These are phyloP conservation scores for Eleginops maclovinus DNA, from an alignment of 2,113 vertebrate genomes.

Conservation along the genomic window DNA sequence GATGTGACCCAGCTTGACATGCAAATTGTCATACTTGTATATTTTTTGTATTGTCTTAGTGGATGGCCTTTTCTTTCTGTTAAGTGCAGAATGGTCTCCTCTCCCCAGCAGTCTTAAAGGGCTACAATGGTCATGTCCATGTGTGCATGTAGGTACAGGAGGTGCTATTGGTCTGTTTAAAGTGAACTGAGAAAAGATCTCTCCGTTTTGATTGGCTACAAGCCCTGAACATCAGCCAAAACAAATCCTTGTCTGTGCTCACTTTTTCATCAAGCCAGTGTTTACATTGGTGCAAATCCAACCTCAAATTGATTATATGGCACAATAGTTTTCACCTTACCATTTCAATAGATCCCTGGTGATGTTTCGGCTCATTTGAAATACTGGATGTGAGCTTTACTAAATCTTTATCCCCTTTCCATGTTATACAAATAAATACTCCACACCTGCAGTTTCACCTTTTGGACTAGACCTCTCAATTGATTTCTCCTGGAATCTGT, in stretches of 20 bases:
- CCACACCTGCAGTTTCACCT: conserved; percentile 72
- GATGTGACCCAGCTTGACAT: no score
- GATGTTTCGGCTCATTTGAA: conserved; percentile 71
- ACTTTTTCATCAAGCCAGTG: conserved; percentile 68
- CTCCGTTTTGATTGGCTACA: conserved; percentile 54
- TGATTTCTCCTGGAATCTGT: conserved; percentile 51
- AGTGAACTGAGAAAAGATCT: conserved; percentile 34
- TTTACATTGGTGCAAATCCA: conserved; percentile 75
- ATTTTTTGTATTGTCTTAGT: no score
- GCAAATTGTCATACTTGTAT: no score
- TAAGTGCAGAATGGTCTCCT: background rate
- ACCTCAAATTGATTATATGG: conserved; percentile 70
- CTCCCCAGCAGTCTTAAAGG: background rate
- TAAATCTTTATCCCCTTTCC: conserved; percentile 41
- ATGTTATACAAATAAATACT: conserved; percentile 4
- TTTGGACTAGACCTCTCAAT: conserved; percentile 30
- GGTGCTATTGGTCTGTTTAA: conserved; percentile 7
- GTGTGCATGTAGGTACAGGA: conserved; percentile 19
- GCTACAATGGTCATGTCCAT: background rate
- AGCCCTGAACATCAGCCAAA: conserved; percentile 65
- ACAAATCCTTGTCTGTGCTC: conserved; percentile 68
- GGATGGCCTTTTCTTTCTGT: background rate
- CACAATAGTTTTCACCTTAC: conserved; percentile 55
- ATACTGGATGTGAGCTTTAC: conserved; percentile 57
- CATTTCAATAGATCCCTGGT: conserved; percentile 47